Conservation (phyloP, 2,888 invertebrate genomes). For the Orthonevra nobilis region DNA sequence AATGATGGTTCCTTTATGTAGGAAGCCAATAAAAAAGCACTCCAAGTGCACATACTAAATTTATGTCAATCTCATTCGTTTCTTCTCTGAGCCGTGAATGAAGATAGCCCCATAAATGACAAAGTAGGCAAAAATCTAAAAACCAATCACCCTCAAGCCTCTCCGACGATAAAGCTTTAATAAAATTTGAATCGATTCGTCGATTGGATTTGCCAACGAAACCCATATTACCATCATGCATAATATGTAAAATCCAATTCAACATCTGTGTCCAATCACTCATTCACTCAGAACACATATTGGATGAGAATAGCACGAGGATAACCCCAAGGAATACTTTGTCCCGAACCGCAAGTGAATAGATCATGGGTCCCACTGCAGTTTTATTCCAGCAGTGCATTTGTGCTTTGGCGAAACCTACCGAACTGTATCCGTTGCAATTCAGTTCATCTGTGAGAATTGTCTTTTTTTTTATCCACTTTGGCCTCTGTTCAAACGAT, state of each 20-base stretch:
- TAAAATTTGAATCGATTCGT: constrained; percentile 37
- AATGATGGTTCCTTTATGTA: no score
- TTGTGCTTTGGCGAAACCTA: constrained; percentile 18
- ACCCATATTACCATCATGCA: constrained; percentile 9
- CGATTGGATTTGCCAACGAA: constrained; percentile 34
- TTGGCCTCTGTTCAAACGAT: no score
- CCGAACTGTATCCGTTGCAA: neutral
- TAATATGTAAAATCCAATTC: constrained; percentile 28
- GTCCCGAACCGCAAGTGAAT: constrained; percentile 26
- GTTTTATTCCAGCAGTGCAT: neutral
- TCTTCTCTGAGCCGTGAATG: constrained; percentile 7
- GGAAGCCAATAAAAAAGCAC: no score
- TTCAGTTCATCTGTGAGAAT: neutral
- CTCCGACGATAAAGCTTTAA: constrained; percentile 10
- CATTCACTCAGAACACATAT: no score
- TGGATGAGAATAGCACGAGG: constrained; percentile 7
- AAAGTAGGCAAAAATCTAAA: constrained; percentile 17
- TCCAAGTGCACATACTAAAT: no score
- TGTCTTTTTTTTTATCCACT: no score
- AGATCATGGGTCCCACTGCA: neutral
- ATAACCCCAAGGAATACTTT: neutral
- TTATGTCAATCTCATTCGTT: no score
- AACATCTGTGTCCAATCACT: constrained; percentile 31
- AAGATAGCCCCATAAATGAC: constrained; percentile 22
- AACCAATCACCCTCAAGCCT: neutral